phyloP scores from a whole-genome alignment of 2,113 vertebrate species.

The Parotia lawesii region DNA sequence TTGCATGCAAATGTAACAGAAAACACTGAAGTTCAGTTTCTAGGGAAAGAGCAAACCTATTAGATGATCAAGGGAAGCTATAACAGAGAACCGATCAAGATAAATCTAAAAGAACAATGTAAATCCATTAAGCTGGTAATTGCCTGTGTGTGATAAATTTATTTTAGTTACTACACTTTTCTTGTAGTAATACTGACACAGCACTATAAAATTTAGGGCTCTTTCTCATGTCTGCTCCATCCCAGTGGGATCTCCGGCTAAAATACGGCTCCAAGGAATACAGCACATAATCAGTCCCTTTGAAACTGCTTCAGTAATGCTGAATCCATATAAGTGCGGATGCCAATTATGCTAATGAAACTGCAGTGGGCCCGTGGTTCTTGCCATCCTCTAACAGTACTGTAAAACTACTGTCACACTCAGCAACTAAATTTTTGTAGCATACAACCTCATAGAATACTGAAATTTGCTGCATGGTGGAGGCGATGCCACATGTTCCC shows the following conservation, averaged over 20 bases:
- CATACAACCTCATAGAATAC: rapidly evolving
- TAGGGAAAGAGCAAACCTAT: background rate
- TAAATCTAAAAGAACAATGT: constrained; percentile 10
- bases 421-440: background rate
- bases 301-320: constrained; percentile 40
- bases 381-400: background rate
- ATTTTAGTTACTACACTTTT: background rate
- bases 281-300: constrained; percentile 54
- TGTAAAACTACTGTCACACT: constrained; percentile 11
- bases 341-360: constrained; percentile 55
- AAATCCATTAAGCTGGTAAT: constrained; percentile 37
- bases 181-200: constrained; percentile 32
- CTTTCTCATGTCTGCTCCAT: constrained; percentile 44
- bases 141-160: background rate
- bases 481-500: background rate
- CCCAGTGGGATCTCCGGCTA: constrained; percentile 14
- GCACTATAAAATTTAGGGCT: constrained; percentile 40
- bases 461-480: background rate
- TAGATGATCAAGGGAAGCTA: background rate
- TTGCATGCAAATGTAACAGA: background rate
- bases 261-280: constrained; percentile 44
- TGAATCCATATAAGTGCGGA: background rate
- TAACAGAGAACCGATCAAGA: background rate
- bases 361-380: background rate
- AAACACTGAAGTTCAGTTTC: background rate